These are phyloP conservation scores for Platysteira castanea DNA, from an alignment of 2,113 vertebrate genomes.

Conservation along the genomic window DNA sequence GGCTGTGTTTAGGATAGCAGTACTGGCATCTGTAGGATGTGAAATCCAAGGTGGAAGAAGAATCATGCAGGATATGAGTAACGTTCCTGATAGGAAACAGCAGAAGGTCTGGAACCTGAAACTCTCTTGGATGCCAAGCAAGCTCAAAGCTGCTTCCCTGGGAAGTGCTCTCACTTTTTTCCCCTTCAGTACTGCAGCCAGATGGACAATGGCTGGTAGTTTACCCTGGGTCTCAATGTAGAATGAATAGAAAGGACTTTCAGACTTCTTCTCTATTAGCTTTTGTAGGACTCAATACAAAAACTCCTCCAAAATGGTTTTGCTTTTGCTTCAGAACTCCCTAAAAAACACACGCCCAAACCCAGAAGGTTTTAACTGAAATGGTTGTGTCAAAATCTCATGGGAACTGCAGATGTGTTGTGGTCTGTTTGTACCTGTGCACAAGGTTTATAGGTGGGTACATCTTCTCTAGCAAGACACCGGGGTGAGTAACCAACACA, in stretches of 20 bases:
- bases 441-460: background rate
- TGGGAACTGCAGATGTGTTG: background rate
- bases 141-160: background rate
- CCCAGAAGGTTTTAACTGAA: background rate
- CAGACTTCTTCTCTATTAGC: background rate
- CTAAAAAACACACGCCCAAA: background rate
- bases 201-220: background rate
- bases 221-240: background rate
- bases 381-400: background rate
- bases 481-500: background rate
- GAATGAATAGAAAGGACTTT: background rate
- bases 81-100: background rate
- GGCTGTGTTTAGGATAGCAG: background rate
- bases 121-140: background rate
- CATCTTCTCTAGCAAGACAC: background rate
- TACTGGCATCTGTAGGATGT: background rate
- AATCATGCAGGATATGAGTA: background rate
- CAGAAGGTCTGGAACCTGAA: conserved; percentile 5
- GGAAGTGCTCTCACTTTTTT: background rate
- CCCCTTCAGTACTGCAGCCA: background rate
- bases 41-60: background rate
- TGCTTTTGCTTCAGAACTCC: background rate
- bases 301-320: background rate
- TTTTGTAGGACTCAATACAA: background rate
- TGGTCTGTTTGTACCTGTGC: background rate